These are phyloP conservation scores for Acleris sparsana DNA, from an alignment of 2,888 invertebrate genomes.

Conservation along the genomic window DNA sequence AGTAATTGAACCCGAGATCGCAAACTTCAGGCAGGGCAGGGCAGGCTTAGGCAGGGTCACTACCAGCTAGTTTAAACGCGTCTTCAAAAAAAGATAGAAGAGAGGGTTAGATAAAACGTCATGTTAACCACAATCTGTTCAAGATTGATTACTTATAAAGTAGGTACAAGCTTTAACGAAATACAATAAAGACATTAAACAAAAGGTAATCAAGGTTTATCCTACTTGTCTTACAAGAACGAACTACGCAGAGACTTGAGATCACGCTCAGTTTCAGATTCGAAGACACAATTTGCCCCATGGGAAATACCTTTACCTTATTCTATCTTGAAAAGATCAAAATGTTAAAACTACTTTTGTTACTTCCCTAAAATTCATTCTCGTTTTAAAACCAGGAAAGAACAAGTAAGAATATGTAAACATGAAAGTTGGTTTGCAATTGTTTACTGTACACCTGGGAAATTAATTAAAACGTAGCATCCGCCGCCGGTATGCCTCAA, in stretches of 20 bases:
- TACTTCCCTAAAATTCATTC: slow-evolving; percentile 8
- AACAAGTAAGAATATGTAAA: slow-evolving; percentile 51
- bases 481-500: slow-evolving; percentile 17
- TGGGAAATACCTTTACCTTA: slow-evolving; percentile 22
- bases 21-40: too few species aligned
- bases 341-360: slow-evolving; percentile 16
- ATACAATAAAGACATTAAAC: too few species aligned
- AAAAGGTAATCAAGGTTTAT: too few species aligned
- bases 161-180: too few species aligned
- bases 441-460: slow-evolving; percentile 66
- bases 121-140: too few species aligned
- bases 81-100: too few species aligned
- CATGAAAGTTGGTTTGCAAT: slow-evolving; percentile 54
- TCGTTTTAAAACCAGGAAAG: slow-evolving; percentile 9
- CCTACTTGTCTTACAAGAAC: too few species aligned
- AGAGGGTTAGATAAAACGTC: too few species aligned
- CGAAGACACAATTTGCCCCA: slow-evolving; percentile 6
- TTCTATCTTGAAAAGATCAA: slow-evolving; percentile 21
- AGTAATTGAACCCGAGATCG: too few species aligned
- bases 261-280: slow-evolving; percentile 12
- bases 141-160: too few species aligned
- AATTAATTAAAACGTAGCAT: slow-evolving; percentile 61
- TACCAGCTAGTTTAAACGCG: too few species aligned
- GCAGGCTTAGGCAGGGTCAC: too few species aligned
- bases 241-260: slow-evolving; percentile 9